Evolutionary conservation across 2,797 vertebrate species (phyloP).

Genomic region (Pantherophis vulpinus): DNA sequence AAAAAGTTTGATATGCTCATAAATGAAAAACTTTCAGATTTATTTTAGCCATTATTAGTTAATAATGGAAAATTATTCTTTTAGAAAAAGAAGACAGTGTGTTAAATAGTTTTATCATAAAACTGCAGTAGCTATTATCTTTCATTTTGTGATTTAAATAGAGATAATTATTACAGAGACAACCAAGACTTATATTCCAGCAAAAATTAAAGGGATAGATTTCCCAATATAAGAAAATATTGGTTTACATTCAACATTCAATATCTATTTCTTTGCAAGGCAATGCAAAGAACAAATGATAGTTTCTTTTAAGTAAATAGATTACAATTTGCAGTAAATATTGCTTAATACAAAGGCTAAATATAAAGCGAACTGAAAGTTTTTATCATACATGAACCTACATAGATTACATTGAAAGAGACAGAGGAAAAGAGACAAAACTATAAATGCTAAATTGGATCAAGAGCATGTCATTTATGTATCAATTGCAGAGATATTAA

Average conservation of each 20-base stretch:
- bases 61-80: not conserved
- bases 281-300: conserved; percentile 34
- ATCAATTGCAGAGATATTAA: not conserved
- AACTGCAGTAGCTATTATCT: not conserved
- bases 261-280: conserved; percentile 25
- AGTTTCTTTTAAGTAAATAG: conserved; percentile 17
- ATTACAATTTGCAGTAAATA: conserved; percentile 19
- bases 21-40: conserved; percentile 2
- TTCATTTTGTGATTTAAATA: conserved; percentile 28
- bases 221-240: conserved; percentile 45
- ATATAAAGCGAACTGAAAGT: conserved; percentile 27
- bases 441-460: not conserved
- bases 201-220: conserved; percentile 40
- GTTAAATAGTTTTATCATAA: not conserved
- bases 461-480: not conserved
- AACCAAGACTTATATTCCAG: conserved; percentile 38
- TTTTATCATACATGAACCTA: conserved; percentile 40
- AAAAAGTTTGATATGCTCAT: conserved; percentile 29
- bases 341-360: conserved; percentile 13
- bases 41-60: conserved; percentile 26
- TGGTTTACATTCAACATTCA: conserved; percentile 39
- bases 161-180: conserved; percentile 41
- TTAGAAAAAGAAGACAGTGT: not conserved
- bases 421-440: not conserved
- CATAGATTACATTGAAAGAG: not conserved